Evolutionary conservation across 2,888 invertebrate species (phyloP), one percentile per base, ranked within the genome.

Genomic region (Campoplex capitator): DNA sequence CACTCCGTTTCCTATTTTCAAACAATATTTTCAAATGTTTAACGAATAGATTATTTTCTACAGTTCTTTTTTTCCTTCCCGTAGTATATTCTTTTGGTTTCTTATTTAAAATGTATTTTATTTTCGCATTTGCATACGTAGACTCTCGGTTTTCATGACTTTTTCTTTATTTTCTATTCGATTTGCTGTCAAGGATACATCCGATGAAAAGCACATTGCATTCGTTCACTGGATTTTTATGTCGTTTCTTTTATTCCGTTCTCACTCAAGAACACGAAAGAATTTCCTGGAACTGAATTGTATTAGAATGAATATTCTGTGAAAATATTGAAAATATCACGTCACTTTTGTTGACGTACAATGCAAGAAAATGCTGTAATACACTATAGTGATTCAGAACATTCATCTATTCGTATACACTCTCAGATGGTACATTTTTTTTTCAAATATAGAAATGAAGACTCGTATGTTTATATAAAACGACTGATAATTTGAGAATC

Each of bases 101-200:
- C 32, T 35, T 8, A 8, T 42, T 68, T 9, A 18, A 3, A 38
- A 38, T 38, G 9, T 35, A 51, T 74, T 56, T 56, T 42, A 18
- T 71, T 54, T 71, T 32, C 16, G 18, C 58, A 23, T 13, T 58
- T 28, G 11, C 28, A 23, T 58, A 58, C 8, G 23, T 23, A 28
- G 11, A 28, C 28, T 71, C 18, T 42, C 11, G 4, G 11, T 42
- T n/a, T 35, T 6, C 18, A 35, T 56, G 35, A 54, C 38, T 42
- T 74, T 11, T 32, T 13, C 16, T 13, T 38, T 18, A 42, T 42
- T 74, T 11, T 18, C 23, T 42, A 13, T 16, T 58, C 42, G 58
- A 74, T 56, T 58, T n/a, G n/a, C 56, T 56, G 23, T 56, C 56
- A 56, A 58, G 56, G 74, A 74, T 58, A 42, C 58, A 58, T 58